Conservation (phyloP, 2,888 invertebrate species). For the Odontocerum albicorne region DNA sequence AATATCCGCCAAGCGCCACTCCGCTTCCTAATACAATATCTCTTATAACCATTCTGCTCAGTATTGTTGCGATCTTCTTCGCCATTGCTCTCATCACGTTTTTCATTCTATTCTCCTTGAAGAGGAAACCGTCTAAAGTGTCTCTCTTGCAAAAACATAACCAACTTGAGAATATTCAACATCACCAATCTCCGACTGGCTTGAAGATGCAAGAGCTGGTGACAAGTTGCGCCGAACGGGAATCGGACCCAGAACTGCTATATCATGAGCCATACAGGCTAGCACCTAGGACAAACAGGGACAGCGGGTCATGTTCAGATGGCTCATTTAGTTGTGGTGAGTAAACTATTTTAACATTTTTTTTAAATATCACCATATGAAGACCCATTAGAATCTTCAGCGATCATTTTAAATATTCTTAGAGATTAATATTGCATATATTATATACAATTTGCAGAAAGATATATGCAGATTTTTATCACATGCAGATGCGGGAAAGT, state of each 20-base stretch:
- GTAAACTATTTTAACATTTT: not conserved
- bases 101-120: not conserved
- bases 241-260: conserved; percentile 59
- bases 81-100: not conserved
- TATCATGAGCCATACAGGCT: conserved; percentile 61
- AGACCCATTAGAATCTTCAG: no score
- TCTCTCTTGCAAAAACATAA: conserved; percentile 65
- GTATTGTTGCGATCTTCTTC: not conserved
- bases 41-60: not conserved
- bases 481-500: no score
- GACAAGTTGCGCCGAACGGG: conserved; percentile 50
- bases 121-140: conserved; percentile 41
- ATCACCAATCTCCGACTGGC: conserved; percentile 47
- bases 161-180: conserved; percentile 57
- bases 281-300: conserved; percentile 41
- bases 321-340: conserved; percentile 7
- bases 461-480: no score
- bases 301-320: conserved; percentile 8
- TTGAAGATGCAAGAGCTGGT: conserved; percentile 62
- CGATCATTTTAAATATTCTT: no score
- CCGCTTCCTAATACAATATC: not conserved
- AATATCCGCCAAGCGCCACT: no score
- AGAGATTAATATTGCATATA: no score
- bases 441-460: no score
- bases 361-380: no score